A percentile compares a stretch with the other conserved stretches of the same genome.
Evolutionary conservation across 2,888 invertebrate genomes (phyloP).

Genomic region (Epistrophe eligans): DNA sequence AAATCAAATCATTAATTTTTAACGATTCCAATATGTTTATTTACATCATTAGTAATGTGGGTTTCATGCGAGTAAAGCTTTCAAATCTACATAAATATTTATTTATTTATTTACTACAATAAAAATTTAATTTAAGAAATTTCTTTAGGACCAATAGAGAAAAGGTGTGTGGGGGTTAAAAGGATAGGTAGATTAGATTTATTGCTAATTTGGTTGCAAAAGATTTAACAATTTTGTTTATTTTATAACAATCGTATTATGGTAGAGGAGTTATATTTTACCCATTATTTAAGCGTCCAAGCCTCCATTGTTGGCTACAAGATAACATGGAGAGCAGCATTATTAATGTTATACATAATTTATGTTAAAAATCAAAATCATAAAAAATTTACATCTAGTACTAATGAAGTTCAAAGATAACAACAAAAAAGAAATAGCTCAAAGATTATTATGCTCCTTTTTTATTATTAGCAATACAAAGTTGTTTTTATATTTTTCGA

Average conservation of each 20-base stretch:
- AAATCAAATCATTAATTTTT: slow-evolving; percentile 9
- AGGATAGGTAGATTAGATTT: slow-evolving; percentile 22
- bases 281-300: slow-evolving; percentile 85
- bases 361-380: slow-evolving; percentile 58
- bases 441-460: slow-evolving; percentile 18
- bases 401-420: slow-evolving; percentile 41
- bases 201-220: slow-evolving; percentile 42
- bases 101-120: slow-evolving; percentile 1
- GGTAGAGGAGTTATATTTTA: slow-evolving; percentile 79
- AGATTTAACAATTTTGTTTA: slow-evolving; percentile 13
- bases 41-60: slow-evolving; percentile 59
- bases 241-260: slow-evolving; percentile 33
- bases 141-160: not conserved
- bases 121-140: too few species aligned
- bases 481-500: not conserved
- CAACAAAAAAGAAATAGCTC: slow-evolving; percentile 4
- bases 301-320: slow-evolving; percentile 84
- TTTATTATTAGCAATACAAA: slow-evolving; percentile 19
- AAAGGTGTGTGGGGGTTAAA: slow-evolving; percentile 15
- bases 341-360: slow-evolving; percentile 44
- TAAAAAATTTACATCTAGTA: slow-evolving; percentile 31
- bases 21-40: slow-evolving; percentile 20
- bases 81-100: slow-evolving; percentile 59
- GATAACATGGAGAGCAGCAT: slow-evolving; percentile 77
- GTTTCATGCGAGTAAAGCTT: slow-evolving; percentile 65